phyloP scores from a whole-genome alignment of 2,113 vertebrate species.

The Scolopax mira region DNA sequence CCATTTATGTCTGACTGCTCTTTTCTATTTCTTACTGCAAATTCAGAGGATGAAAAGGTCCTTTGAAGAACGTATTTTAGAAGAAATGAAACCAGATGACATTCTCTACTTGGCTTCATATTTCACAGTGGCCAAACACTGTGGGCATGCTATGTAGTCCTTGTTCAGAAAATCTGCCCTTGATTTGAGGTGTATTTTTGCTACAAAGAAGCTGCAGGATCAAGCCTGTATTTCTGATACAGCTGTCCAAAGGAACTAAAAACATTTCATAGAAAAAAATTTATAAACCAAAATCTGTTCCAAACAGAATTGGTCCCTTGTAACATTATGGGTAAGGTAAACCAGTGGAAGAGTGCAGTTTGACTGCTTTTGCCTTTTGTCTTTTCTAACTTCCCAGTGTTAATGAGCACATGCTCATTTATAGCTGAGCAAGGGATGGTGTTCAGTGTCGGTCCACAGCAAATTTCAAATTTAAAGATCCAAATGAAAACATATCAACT shows the following conservation, averaged over 20 bases:
- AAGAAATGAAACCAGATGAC: constrained; percentile 60
- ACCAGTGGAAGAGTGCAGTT: not conserved
- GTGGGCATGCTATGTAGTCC: constrained; percentile 3
- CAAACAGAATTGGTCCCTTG: not conserved
- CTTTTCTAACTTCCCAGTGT: not conserved
- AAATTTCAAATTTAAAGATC: not conserved
- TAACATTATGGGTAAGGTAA: not conserved
- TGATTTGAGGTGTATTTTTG: constrained; percentile 32
- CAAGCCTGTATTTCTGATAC: not conserved
- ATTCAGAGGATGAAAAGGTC: constrained; percentile 52
- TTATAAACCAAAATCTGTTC: not conserved
- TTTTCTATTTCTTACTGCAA: constrained; percentile 15
- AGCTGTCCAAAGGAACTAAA: not conserved
- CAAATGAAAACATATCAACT: not conserved
- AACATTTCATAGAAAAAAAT: not conserved
- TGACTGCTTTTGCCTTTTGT: not conserved
- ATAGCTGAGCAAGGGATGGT: not conserved
- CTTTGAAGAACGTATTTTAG: constrained; percentile 53
- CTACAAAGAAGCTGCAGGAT: not conserved
- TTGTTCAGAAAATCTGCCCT: constrained; percentile 35
- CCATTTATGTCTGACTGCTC: constrained; percentile 7
- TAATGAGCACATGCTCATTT: not conserved
- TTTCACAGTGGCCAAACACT: constrained; percentile 46
- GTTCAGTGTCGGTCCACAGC: not conserved
- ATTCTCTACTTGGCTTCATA: constrained; percentile 44